phyloP scores from a whole-genome alignment of 1,140 invertebrate species.

The Pantala flavescens region DNA sequence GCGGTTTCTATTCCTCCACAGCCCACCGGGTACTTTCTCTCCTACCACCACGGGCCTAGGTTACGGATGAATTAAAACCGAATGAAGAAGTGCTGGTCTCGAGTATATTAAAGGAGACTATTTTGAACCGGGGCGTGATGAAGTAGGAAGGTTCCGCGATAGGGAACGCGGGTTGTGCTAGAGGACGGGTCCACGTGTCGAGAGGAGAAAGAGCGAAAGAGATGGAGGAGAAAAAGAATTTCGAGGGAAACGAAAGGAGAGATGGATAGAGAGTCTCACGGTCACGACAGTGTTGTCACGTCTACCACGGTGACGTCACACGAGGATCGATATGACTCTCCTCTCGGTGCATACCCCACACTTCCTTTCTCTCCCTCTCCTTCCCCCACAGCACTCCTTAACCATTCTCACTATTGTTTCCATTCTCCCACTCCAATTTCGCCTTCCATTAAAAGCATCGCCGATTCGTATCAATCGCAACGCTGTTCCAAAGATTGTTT shows the following conservation, averaged over 20 bases:
- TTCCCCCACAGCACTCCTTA: neutral
- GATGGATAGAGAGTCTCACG: neutral
- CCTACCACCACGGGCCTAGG: no score
- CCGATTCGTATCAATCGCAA: no score
- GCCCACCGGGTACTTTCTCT: no score
- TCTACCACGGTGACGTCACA: neutral
- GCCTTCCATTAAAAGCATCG: neutral
- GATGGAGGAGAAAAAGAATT: neutral
- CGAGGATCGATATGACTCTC: neutral
- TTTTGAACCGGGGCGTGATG: neutral
- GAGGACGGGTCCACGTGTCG: neutral
- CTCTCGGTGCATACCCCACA: neutral
- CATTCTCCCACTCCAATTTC: neutral
- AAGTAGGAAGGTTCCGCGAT: neutral
- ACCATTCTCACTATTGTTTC: neutral
- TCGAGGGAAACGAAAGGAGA: neutral
- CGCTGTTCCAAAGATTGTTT: no score
- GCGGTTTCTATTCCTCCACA: no score
- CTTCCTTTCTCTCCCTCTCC: neutral
- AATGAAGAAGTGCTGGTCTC: no score
- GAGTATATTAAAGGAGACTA: no score
- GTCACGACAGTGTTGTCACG: constrained; percentile 3
- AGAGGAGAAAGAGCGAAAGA: neutral
- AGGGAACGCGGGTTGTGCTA: neutral
- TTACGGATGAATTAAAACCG: no score